A percentile compares a stretch with the other conserved stretches of the same genome.
These are phyloP conservation scores for Hemiprocne comata DNA, from an alignment of 2,113 vertebrate species.

Conservation along the genomic window DNA sequence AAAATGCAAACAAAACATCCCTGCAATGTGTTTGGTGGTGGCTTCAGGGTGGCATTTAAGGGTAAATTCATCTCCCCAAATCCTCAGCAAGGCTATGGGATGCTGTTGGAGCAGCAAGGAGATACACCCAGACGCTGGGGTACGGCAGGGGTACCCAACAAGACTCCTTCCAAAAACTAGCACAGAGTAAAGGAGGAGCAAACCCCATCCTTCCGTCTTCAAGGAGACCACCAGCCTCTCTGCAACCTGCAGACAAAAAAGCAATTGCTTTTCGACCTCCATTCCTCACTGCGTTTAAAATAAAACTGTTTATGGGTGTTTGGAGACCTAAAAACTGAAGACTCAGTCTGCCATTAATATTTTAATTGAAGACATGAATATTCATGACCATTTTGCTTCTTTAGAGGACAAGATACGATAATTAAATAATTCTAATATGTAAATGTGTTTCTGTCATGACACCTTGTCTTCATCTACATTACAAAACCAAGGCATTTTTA, in stretches of 20 bases:
- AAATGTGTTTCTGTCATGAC: constrained; percentile 73
- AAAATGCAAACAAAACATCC: not conserved
- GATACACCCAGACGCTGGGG: not conserved
- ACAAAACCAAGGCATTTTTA: constrained; percentile 69
- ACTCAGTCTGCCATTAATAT: constrained; percentile 75
- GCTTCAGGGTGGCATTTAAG: not conserved
- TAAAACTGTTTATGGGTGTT: constrained; percentile 65
- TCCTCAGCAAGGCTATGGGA: not conserved
- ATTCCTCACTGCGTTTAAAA: constrained; percentile 57
- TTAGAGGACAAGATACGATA: constrained; percentile 59
- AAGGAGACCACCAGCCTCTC: not conserved
- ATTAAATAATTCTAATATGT: constrained; percentile 75
- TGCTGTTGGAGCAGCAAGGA: not conserved
- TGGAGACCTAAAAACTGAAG: constrained; percentile 69
- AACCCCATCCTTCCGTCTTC: not conserved
- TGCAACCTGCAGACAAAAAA: not conserved
- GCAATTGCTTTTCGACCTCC: constrained; percentile 30
- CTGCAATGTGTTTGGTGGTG: too few relatives aligned
- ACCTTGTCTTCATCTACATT: constrained; percentile 74
- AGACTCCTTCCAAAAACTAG: not conserved
- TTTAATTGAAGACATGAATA: constrained; percentile 78
- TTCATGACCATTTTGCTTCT: constrained; percentile 65
- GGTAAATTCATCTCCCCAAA: not conserved
- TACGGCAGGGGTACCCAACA: not conserved
- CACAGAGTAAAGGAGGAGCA: not conserved